Percentiles rank a stretch among this genome's conserved stretches.
phyloP scores from a whole-genome alignment of 2,888 invertebrate species.

The Amphipyra berbera region DNA sequence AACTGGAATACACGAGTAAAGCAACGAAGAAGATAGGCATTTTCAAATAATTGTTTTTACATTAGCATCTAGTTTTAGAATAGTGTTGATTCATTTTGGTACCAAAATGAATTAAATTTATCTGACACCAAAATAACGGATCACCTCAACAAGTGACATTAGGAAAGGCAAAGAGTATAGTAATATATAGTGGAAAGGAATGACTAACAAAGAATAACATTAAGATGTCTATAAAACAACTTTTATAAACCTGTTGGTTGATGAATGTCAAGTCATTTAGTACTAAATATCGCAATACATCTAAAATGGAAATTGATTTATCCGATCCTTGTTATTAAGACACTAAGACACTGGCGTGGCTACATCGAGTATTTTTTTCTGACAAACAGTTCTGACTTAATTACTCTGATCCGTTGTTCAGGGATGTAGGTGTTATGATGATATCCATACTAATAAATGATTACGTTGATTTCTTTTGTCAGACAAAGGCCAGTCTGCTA shows the following conservation, averaged over 20 bases:
- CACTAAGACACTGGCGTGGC: background rate
- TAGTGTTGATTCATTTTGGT: conserved; percentile 11
- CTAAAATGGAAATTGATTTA: conserved; percentile 30
- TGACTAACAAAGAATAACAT: conserved; percentile 15
- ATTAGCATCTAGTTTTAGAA: background rate
- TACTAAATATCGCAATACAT: conserved; percentile 15
- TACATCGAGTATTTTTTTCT: conserved; percentile 14
- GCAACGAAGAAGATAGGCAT: background rate
- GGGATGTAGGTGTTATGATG: conserved; percentile 9
- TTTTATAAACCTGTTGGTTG: conserved; percentile 19
- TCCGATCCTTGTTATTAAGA: conserved; percentile 25
- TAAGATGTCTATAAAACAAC: conserved; percentile 1
- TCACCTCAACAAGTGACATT: conserved; percentile 7
- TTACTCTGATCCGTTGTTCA: conserved; percentile 22
- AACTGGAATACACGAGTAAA: background rate
- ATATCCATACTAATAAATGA: conserved; percentile 14
- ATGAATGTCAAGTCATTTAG: conserved; percentile 17
- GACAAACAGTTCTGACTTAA: conserved; percentile 8
- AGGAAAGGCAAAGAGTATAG: too few species aligned
- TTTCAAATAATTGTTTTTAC: too few species aligned
- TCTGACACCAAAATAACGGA: conserved; percentile 41
- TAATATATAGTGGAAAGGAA: too few species aligned
- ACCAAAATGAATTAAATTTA: too few species aligned
- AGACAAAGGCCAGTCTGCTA: conserved; percentile 1
- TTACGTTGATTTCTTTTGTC: conserved; percentile 27